These are phyloP conservation scores for Melanitta fusca DNA, from an alignment of 2,797 vertebrate species.

Conservation along the genomic window DNA sequence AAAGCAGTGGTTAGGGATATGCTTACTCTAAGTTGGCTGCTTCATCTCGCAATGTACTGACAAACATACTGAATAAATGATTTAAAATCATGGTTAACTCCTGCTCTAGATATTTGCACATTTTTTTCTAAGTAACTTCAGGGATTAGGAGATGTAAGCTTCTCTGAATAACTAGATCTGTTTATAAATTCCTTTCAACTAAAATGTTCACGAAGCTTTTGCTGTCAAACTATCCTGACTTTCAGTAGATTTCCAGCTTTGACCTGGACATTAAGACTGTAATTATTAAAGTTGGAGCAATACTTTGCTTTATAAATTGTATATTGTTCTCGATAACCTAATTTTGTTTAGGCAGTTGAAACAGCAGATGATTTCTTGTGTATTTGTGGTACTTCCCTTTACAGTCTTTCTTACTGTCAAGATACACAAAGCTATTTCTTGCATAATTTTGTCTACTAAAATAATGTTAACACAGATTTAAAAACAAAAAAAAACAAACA, in stretches of 20 bases:
- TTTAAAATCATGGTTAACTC: background rate
- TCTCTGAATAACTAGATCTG: conserved; percentile 19
- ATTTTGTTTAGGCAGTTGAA: background rate
- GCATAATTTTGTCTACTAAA: background rate
- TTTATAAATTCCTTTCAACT: conserved; percentile 14
- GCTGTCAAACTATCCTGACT: background rate
- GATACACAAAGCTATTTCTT: background rate
- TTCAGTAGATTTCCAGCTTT: background rate
- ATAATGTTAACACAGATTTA: background rate
- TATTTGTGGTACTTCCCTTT: background rate
- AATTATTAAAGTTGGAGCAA: background rate
- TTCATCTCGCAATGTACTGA: background rate
- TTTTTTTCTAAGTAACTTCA: background rate
- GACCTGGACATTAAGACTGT: background rate
- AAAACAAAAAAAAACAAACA: too few relatives aligned
- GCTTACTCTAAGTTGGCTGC: background rate
- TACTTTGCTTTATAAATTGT: background rate
- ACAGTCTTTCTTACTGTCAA: background rate
- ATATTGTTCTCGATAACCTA: background rate
- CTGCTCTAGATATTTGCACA: background rate
- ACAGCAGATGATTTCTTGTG: background rate
- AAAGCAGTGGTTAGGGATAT: background rate
- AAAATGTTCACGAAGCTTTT: background rate
- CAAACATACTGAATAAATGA: background rate
- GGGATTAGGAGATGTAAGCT: background rate